These are phyloP conservation scores for Spheniscus humboldti DNA, from an alignment of 2,797 vertebrate species.

Conservation along the genomic window DNA sequence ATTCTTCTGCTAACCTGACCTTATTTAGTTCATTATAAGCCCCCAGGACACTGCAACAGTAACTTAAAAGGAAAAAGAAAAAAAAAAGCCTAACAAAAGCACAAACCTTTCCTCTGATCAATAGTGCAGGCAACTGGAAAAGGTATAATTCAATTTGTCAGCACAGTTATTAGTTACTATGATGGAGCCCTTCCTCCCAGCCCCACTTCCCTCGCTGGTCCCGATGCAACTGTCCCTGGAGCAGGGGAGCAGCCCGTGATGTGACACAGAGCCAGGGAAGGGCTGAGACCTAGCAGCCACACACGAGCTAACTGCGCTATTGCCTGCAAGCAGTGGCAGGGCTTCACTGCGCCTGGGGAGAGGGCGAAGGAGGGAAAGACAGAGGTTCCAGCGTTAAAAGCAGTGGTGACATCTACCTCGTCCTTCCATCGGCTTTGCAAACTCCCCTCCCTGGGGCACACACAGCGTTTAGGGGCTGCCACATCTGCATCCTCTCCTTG, in stretches of 20 bases:
- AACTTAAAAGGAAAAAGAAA: constrained; percentile 15
- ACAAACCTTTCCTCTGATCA: constrained; percentile 41
- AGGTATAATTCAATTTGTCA: constrained; percentile 60
- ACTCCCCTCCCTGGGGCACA: background rate
- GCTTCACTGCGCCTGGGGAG: fast-evolving
- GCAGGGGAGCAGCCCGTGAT: background rate
- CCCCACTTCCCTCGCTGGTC: fast-evolving
- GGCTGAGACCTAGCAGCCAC: background rate
- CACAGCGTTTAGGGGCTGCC: background rate
- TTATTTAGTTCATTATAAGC: constrained; percentile 39
- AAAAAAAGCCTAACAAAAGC: constrained; percentile 18
- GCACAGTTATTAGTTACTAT: constrained; percentile 41
- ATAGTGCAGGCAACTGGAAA: constrained; percentile 53
- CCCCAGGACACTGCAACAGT: constrained; percentile 23
- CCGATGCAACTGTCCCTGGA: fast-evolving
- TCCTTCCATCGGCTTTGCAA: background rate
- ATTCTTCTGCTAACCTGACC: constrained; percentile 49
- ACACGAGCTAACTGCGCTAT: background rate
- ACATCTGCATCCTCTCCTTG: background rate
- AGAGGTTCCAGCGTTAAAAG: background rate
- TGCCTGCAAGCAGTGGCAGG: fast-evolving
- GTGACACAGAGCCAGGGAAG: background rate
- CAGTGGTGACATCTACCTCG: fast-evolving
- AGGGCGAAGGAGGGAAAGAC: background rate
- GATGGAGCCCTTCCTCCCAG: constrained; percentile 46